Evolutionary conservation across 64 coral and sea anemone genomes (phyloP), one percentile per base, ranked within the genome.

Genomic region (Trachythela sp.): DNA sequence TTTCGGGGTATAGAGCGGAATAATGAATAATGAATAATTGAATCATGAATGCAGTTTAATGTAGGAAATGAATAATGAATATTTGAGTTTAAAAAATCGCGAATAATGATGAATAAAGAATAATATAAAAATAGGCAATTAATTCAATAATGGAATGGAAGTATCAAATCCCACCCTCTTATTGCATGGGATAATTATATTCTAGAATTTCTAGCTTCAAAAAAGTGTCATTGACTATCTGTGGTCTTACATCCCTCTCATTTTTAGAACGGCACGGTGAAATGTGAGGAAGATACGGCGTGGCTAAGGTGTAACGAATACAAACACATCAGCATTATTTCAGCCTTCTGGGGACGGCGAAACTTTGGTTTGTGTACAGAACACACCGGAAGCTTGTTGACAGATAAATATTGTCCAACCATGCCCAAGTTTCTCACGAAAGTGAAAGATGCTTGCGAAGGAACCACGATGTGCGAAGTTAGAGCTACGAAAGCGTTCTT

Each of bases 301-400:
- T 99, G 96, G 96, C 86, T 99, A 48, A 80, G 96, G 90, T 99
- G 96, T 54, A 99, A 99, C 75, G 96, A 99, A 71, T 99, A 99
- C 96, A 99, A 99, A 93, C 96, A 99, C 96, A 99, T 99, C 84
- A 95, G 93, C 91, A 99, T 99, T 40, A 93, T 99, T 70, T 99
- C 96, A 38, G 96, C 96, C 83, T 99, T 99, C 91, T 99, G 96
- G 96, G 96, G 96, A 90, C 89, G 96, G 36, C 91, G 96, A 91
- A 99, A 99, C 89, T 99, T 99, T 71, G 96, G 96, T 84, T 89
- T 99, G 48, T 99, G 96, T 89, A 99, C 93, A 60, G 96, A 99
- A 87, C 96, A 99, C 91, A 99, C 93, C 17, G 96, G 96, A 26
- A 91, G 84, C 37, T 84, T 99, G 52, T 5, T 89, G 77, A 33